Base-by-base conservation (phyloP, 2,797 vertebrate genomes). In the Miichthys miiuy region DNA sequence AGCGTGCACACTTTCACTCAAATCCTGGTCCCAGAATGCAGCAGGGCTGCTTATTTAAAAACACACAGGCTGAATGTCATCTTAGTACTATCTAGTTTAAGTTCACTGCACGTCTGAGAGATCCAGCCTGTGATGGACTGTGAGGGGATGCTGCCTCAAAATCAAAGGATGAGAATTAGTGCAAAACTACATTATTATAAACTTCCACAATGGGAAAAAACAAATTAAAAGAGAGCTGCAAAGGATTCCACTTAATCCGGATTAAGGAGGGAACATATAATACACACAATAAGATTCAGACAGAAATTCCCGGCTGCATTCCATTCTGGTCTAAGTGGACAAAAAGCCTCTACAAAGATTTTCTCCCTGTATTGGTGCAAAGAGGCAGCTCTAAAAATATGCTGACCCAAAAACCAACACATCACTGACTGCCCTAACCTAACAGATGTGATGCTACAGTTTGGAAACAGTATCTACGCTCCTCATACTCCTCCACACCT, bases 401-500 rank as follows among this genome's bases (percentile, higher is more conserved):
- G 6, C 10, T 51, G 42, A 44, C 34, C 34, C 12, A 44, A 44
- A 23, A 48, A 48, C 12, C 38, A 21, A 72, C 21, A 21, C 48
- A 44, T 14, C 52, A 55, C 0, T 30, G 8, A 13, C 9, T 41
- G 1, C 4, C 44, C 9, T 13, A 44, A 6, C 11, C 6, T 4
- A 13, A 34, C 25, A 72, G 1, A 13, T 63, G n/a, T 25, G 4
- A 51, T 44, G 17, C 34, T 17, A 8, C 9, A 18, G 25, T 10
- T 25, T 6, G 46, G 3, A 56, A 47, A 17, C 18, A 58, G 18
- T 30, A 9, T 6, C 7, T 21, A 2, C 3, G 20, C 23, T 42
- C 20, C 6, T 46, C 21, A 6, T 57, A 1, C 6, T 2, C 13
- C 20, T 56, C 20, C 11, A 0, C 56, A 97, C 97, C 96, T 96